These are phyloP conservation scores for Rachycentron canadum DNA, from an alignment of 2,797 vertebrate species.

Conservation along the genomic window DNA sequence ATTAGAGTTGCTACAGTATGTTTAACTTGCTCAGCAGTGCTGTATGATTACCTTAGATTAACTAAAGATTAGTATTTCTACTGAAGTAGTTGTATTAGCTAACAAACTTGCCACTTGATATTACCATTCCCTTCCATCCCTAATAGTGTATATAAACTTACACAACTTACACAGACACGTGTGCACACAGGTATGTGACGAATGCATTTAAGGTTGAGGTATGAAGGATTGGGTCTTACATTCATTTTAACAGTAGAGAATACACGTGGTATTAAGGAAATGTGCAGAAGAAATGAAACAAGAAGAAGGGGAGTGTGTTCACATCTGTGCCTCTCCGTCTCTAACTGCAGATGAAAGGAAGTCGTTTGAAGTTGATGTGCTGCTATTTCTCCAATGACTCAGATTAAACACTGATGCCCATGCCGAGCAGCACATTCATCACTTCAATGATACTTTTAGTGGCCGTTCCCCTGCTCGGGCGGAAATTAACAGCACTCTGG, in stretches of 20 bases:
- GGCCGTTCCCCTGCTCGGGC: slow-evolving; percentile 70
- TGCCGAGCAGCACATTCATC: slow-evolving; percentile 75
- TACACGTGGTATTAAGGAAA: slow-evolving; percentile 31
- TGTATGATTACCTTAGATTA: slow-evolving; percentile 6
- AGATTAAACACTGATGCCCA: slow-evolving; percentile 81
- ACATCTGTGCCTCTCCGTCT: slow-evolving; percentile 65
- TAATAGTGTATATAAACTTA: not conserved
- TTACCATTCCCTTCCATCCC: not conserved
- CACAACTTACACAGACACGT: not conserved
- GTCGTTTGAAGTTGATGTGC: slow-evolving; percentile 76
- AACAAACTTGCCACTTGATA: not conserved
- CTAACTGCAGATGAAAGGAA: slow-evolving; percentile 78
- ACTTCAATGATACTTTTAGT: slow-evolving; percentile 80
- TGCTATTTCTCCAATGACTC: slow-evolving; percentile 80
- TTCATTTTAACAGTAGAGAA: slow-evolving; percentile 21
- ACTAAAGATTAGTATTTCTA: slow-evolving; percentile 5
- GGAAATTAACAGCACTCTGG: slow-evolving; percentile 81
- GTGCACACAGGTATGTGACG: not conserved
- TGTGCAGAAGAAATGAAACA: slow-evolving; percentile 43
- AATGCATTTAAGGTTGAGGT: not conserved
- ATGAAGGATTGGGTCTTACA: slow-evolving; percentile 29
- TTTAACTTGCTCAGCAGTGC: slow-evolving; percentile 2
- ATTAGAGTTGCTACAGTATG: not conserved
- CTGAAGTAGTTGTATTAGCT: not conserved
- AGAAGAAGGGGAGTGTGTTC: slow-evolving; percentile 41